These are phyloP conservation scores for Drosophila sulfurigaster DNA, from an alignment of 1,140 invertebrate genomes.

Conservation along the genomic window DNA sequence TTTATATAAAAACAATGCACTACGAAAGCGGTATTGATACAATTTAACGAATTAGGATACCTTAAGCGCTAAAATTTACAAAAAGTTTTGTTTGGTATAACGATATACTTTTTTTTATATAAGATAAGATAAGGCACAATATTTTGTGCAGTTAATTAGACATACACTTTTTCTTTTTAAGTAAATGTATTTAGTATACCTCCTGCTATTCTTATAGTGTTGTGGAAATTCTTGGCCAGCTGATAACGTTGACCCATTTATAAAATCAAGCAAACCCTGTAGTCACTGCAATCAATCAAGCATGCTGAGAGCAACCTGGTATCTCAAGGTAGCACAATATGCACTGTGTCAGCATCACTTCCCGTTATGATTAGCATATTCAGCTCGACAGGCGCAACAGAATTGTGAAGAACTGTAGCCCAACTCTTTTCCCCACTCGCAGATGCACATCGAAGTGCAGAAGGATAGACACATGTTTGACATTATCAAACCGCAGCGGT, in stretches of 20 bases:
- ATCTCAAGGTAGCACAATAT: background rate
- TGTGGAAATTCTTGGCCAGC: background rate
- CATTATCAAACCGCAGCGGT: constrained; percentile 71
- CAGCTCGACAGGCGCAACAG: constrained; percentile 22
- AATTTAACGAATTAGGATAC: no score
- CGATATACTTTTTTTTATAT: no score
- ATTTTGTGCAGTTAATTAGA: no score
- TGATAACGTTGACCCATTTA: background rate
- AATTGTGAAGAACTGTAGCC: constrained; percentile 15
- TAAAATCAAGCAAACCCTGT: background rate
- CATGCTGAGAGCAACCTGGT: background rate
- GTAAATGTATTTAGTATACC: no score
- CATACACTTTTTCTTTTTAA: no score
- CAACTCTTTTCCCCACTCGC: constrained; percentile 43
- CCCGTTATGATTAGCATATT: constrained; percentile 59
- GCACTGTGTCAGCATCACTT: constrained; percentile 1
- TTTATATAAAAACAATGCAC: no score
- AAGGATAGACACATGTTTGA: constrained; percentile 74
- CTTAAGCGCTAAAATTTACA: no score
- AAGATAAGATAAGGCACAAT: no score
- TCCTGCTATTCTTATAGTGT: background rate
- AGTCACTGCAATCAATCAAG: background rate
- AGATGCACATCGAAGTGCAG: constrained; percentile 24
- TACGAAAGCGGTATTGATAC: no score
- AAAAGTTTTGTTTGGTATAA: no score